These are phyloP conservation scores for Drosophila pachea DNA, from an alignment of 1,140 invertebrate genomes.

Conservation along the genomic window DNA sequence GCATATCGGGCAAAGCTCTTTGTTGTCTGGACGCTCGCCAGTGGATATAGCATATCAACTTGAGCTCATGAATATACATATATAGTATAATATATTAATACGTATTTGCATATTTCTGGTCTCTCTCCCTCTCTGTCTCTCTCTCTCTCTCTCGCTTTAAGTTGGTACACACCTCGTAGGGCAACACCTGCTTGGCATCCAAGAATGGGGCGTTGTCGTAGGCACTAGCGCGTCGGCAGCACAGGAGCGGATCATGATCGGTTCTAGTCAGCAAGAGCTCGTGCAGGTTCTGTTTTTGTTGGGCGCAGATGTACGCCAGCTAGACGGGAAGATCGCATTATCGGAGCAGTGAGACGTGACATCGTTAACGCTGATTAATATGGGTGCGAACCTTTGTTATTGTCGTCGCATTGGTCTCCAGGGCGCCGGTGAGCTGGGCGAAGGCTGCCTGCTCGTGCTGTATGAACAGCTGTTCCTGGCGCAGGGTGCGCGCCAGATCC, in stretches of 20 bases:
- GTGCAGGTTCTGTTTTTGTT: constrained; percentile 92
- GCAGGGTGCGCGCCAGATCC: constrained; percentile 75
- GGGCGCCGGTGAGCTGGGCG: constrained; percentile 58
- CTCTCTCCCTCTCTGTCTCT: neutral
- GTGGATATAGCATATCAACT: constrained; percentile 4
- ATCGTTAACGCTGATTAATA: constrained; percentile 9
- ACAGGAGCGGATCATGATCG: constrained; percentile 86
- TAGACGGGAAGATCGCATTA: constrained; percentile 77
- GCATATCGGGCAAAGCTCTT: constrained; percentile 17
- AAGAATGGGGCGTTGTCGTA: constrained; percentile 90
- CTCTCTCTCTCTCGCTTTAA: neutral
- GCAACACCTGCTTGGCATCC: constrained; percentile 92
- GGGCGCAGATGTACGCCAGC: constrained; percentile 92
- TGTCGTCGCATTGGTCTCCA: constrained; percentile 68
- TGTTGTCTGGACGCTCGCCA: constrained; percentile 26
- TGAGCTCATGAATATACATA: neutral
- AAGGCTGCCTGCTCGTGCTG: constrained; percentile 75
- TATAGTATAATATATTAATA: constrained; percentile 2
- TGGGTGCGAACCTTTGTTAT: constrained; percentile 68
- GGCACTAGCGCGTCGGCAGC: constrained; percentile 87
- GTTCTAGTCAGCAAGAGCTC: constrained; percentile 87
- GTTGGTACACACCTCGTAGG: constrained; percentile 83
- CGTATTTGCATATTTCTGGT: neutral
- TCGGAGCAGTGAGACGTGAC: constrained; percentile 10
- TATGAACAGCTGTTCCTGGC: constrained; percentile 78